These are phyloP conservation scores for Amblyopsis rosae DNA, from an alignment of 2,113 vertebrate species.

Conservation along the genomic window DNA sequence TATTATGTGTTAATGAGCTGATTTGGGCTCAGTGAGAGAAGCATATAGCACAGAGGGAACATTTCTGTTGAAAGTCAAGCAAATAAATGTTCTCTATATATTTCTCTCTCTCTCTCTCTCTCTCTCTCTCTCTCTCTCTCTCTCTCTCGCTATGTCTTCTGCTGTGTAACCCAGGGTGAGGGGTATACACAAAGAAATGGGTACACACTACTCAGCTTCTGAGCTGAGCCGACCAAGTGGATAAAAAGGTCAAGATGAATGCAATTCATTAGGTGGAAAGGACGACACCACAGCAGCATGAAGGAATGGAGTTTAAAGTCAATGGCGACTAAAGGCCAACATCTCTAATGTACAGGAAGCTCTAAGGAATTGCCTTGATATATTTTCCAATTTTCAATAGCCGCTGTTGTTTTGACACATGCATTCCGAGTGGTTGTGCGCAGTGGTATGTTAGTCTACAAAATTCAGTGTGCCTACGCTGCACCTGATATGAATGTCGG, in stretches of 20 bases:
- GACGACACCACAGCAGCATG: constrained; percentile 37
- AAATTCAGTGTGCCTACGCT: not conserved
- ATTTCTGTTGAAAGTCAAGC: too few relatives aligned
- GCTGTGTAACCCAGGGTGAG: constrained; percentile 64
- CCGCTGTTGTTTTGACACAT: too few relatives aligned
- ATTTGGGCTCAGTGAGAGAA: too few relatives aligned
- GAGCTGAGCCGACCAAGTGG: constrained; percentile 57
- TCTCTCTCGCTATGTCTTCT: not conserved
- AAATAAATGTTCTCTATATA: not conserved
- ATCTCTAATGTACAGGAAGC: constrained; percentile 7
- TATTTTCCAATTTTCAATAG: not conserved
- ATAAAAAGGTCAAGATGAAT: constrained; percentile 71
- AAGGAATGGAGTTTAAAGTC: constrained; percentile 58
- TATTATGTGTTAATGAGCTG: too few relatives aligned
- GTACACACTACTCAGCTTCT: constrained; percentile 36
- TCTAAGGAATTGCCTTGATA: not conserved
- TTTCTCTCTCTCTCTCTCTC: not conserved
- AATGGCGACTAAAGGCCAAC: constrained; percentile 24
- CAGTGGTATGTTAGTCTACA: not conserved
- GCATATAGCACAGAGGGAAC: too few relatives aligned
- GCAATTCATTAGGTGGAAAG: constrained; percentile 48
- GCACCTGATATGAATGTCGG: not conserved
- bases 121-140: not conserved
- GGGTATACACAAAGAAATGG: constrained; percentile 67
- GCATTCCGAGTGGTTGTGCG: too few relatives aligned